Evolutionary conservation across 2,888 invertebrate genomes (phyloP).

Genomic region (Nomada hirtipes): DNA sequence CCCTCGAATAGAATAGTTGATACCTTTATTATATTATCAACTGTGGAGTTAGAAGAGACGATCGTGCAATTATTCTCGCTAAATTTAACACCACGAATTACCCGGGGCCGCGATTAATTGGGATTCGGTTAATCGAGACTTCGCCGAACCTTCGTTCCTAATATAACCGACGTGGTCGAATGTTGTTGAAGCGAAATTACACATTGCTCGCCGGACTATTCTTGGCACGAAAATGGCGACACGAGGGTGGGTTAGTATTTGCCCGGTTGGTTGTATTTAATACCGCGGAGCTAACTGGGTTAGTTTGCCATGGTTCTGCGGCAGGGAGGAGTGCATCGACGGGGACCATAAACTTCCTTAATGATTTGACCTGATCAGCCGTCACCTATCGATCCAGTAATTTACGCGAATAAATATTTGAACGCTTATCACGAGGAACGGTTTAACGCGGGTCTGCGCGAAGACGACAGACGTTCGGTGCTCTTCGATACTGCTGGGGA

Average conservation of each 20-base stretch:
- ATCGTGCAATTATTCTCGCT: no score
- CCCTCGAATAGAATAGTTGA: no score
- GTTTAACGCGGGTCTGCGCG: background rate
- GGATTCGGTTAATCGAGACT: no score
- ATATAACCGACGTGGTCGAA: no score
- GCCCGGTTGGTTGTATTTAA: constrained; percentile 21
- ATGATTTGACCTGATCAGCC: constrained; percentile 31
- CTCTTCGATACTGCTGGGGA: background rate
- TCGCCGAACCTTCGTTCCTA: no score
- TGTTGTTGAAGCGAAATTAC: constrained; percentile 6
- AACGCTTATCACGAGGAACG: background rate
- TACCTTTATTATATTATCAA: no score
- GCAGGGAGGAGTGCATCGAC: constrained; percentile 1
- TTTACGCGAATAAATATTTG: constrained; percentile 35
- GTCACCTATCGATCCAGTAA: constrained; percentile 18
- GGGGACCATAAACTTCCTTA: constrained; percentile 32
- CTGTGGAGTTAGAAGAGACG: no score
- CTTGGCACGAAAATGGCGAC: constrained; percentile 6
- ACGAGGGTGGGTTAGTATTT: background rate
- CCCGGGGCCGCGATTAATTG: no score
- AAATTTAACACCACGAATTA: no score
- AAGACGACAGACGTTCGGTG: background rate
- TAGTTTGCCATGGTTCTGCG: constrained; percentile 31
- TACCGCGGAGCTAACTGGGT: constrained; percentile 31
- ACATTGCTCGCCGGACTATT: background rate